Percentiles rank a stretch among this genome's conserved stretches.
phyloP scores from a whole-genome alignment of 2,888 invertebrate genomes.

The Macrosoma leucophasiata region DNA sequence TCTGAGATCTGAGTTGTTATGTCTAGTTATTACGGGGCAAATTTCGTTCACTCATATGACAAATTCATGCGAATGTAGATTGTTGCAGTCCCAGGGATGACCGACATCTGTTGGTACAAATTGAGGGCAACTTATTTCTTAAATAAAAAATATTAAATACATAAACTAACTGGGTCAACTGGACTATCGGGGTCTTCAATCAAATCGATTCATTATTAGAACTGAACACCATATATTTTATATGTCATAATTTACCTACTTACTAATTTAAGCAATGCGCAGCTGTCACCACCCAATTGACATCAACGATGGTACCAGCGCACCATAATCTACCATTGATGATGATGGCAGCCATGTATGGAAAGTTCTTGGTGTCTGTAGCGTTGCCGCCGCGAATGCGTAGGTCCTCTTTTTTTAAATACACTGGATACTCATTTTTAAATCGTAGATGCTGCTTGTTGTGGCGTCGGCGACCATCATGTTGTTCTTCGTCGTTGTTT shows the following conservation, averaged over 20 bases:
- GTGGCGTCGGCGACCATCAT: constrained; percentile 27
- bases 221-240: too few species aligned
- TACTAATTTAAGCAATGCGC: constrained; percentile 68
- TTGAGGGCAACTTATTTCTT: too few species aligned
- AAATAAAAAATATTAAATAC: too few species aligned
- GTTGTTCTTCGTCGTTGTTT: constrained; percentile 12
- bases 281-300: constrained; percentile 62
- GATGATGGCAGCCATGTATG: constrained; percentile 62
- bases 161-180: too few species aligned
- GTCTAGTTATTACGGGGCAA: too few species aligned
- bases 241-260: constrained; percentile 27
- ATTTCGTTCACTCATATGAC: too few species aligned
- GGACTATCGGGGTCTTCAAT: too few species aligned
- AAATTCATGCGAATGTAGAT: too few species aligned
- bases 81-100: too few species aligned
- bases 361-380: constrained; percentile 50
- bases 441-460: constrained; percentile 32
- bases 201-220: too few species aligned
- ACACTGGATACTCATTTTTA: constrained; percentile 33
- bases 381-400: constrained; percentile 44
- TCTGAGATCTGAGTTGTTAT: too few species aligned
- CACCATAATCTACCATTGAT: constrained; percentile 64
- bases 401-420: constrained; percentile 24
- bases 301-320: constrained; percentile 59
- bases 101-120: too few species aligned